A percentile compares a stretch with the other conserved stretches of the same genome.
These are phyloP conservation scores for Apodemia mormo DNA, from an alignment of 2,888 invertebrate species.

Conservation along the genomic window DNA sequence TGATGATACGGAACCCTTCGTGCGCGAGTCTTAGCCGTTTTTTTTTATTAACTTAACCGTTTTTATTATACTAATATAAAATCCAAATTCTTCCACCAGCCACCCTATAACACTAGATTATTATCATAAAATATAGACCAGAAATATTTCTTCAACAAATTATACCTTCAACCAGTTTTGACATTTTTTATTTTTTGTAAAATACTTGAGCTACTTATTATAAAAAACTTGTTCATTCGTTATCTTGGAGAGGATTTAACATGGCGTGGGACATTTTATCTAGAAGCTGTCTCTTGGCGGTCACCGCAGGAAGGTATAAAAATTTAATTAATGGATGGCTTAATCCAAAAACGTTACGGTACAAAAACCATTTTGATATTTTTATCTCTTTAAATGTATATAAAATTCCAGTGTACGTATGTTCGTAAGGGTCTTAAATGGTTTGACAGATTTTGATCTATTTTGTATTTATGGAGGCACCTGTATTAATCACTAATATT, in stretches of 20 bases:
- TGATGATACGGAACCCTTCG: too few species aligned
- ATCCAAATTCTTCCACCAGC: too few species aligned
- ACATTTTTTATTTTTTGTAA: constrained; percentile 13
- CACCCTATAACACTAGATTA: neutral
- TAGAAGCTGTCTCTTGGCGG: neutral
- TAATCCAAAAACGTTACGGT: neutral
- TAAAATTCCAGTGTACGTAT: too few species aligned
- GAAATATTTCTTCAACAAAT: neutral
- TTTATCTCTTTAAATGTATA: neutral
- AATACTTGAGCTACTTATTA: constrained; percentile 17
- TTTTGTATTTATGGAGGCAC: too few species aligned
- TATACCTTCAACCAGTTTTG: neutral
- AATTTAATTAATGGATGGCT: neutral
- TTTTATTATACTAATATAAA: too few species aligned
- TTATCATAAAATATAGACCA: neutral
- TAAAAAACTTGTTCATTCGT: constrained; percentile 10
- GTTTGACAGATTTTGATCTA: too few species aligned
- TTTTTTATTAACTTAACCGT: too few species aligned
- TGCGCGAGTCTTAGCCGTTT: too few species aligned
- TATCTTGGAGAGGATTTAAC: constrained; percentile 15
- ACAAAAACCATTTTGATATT: neutral
- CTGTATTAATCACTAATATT: too few species aligned
- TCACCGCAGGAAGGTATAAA: neutral
- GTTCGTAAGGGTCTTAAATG: too few species aligned
- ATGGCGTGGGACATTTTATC: constrained; percentile 9